A percentile compares a stretch with the other conserved stretches of the same genome.
Conservation (phyloP, 53 echinoderm and acorn worm species). For the Henricia sp. region DNA sequence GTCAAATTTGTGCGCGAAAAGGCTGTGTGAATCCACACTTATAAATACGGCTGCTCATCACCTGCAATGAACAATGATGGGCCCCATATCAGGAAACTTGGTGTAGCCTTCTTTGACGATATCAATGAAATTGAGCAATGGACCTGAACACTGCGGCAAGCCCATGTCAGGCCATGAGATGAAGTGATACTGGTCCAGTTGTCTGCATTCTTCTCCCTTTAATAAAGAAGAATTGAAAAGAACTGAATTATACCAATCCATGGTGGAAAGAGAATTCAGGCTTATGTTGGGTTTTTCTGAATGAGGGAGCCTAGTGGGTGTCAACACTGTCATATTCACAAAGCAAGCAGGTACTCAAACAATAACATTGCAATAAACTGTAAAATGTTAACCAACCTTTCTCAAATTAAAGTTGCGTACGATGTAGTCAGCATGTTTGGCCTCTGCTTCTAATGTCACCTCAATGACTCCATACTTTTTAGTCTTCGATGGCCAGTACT, state of each 20-base stretch:
- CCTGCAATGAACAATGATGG: constrained; percentile 92
- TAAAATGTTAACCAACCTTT: constrained; percentile 49
- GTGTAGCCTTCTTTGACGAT: constrained; percentile 16
- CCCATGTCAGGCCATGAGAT: constrained; percentile 93
- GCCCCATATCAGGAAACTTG: constrained; percentile 30
- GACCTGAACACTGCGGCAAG: constrained; percentile 70
- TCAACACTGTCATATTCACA: too few species aligned
- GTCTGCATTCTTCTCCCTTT: constrained; percentile 44
- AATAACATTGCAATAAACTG: neutral
- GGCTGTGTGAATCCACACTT: too few species aligned
- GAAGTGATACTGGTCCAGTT: constrained; percentile 77
- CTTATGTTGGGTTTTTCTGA: too few species aligned
- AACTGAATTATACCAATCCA: too few species aligned
- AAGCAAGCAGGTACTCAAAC: neutral
- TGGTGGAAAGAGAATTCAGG: too few species aligned
- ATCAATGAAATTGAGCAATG: constrained; percentile 70
- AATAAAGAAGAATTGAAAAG: too few species aligned
- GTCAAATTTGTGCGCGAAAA: too few species aligned
- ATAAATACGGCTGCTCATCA: too few species aligned
- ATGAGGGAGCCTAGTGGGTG: too few species aligned
- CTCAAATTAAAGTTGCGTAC: constrained; percentile 58
- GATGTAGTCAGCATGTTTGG: constrained; percentile 44
- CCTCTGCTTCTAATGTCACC: constrained; percentile 44
- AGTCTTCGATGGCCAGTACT: constrained; percentile 56
- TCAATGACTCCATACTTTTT: constrained; percentile 43